Evolutionary conservation across 2,113 vertebrate species (phyloP).

Genomic region (Colistium nudipinnis): DNA sequence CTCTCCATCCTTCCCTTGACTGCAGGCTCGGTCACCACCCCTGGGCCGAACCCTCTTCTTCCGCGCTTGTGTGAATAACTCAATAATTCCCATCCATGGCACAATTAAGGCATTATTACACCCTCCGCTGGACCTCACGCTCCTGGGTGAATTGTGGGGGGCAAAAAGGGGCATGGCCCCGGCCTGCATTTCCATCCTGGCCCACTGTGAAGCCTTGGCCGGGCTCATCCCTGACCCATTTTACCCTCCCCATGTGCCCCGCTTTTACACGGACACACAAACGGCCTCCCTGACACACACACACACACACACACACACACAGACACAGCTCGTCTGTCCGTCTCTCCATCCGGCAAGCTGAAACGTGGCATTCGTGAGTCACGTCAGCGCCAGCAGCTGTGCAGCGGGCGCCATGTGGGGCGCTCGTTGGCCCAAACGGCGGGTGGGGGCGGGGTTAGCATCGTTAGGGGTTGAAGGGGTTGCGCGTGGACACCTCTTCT

Average conservation of each 20-base stretch:
- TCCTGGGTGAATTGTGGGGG: conserved; percentile 58
- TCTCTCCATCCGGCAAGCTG: conserved; percentile 55
- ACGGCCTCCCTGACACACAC: conserved; percentile 12
- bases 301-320: conserved; percentile 17
- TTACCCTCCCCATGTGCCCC: conserved; percentile 52
- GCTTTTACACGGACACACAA: conserved; percentile 48
- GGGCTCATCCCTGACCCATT: conserved; percentile 73
- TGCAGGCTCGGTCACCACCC: conserved; percentile 66
- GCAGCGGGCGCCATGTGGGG: conserved; percentile 62
- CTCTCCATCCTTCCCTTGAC: conserved; percentile 58
- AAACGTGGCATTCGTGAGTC: conserved; percentile 66
- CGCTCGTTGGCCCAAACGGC: conserved; percentile 48
- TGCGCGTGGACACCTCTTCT: conserved; percentile 51
- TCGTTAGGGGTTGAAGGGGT: conserved; percentile 37
- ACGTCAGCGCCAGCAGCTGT: conserved; percentile 71
- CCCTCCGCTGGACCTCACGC: conserved; percentile 65
- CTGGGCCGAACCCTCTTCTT: conserved; percentile 35
- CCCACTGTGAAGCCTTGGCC: conserved; percentile 61
- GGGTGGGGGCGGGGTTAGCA: conserved; percentile 17
- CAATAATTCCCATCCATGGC: conserved; percentile 63
- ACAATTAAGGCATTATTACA: conserved; percentile 81
- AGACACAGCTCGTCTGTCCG: neutral
- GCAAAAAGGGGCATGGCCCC: conserved; percentile 22
- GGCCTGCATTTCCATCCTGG: conserved; percentile 34
- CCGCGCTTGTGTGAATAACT: conserved; percentile 75